phyloP scores from a whole-genome alignment of 2,797 vertebrate genomes.

The Notoglanidium macrostoma region DNA sequence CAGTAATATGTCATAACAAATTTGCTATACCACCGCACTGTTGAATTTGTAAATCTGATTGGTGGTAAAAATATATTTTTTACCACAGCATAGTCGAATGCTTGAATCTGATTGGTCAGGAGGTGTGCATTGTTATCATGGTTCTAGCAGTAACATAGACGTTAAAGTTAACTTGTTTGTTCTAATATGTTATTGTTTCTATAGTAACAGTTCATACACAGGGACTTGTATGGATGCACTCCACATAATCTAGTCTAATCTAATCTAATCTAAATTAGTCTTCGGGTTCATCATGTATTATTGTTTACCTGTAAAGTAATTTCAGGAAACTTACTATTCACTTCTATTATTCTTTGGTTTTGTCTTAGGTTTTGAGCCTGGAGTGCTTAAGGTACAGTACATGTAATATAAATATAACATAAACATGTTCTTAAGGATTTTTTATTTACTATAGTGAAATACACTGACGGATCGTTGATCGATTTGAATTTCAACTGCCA shows the following conservation, averaged over 20 bases:
- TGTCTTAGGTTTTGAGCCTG: neutral
- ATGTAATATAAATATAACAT: too few relatives aligned
- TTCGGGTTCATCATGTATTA: neutral
- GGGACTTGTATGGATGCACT: neutral
- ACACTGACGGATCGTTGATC: neutral
- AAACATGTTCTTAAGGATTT: neutral
- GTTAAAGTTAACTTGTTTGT: neutral
- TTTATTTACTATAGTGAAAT: too few relatives aligned
- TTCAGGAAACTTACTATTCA: neutral
- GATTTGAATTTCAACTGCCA: slow-evolving; percentile 22
- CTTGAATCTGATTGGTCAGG: neutral
- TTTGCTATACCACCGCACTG: neutral
- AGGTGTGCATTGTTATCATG: neutral
- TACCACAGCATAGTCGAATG: neutral
- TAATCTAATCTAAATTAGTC: neutral
- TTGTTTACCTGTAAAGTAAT: neutral
- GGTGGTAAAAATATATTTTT: neutral
- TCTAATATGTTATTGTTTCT: neutral
- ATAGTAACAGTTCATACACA: neutral
- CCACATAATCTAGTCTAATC: neutral
- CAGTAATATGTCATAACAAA: neutral
- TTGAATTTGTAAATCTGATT: neutral
- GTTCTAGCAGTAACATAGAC: neutral
- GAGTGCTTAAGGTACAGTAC: neutral
- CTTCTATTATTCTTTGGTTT: neutral